Base-by-base conservation (phyloP, 2,888 invertebrate species). In the Noctua pronuba region DNA sequence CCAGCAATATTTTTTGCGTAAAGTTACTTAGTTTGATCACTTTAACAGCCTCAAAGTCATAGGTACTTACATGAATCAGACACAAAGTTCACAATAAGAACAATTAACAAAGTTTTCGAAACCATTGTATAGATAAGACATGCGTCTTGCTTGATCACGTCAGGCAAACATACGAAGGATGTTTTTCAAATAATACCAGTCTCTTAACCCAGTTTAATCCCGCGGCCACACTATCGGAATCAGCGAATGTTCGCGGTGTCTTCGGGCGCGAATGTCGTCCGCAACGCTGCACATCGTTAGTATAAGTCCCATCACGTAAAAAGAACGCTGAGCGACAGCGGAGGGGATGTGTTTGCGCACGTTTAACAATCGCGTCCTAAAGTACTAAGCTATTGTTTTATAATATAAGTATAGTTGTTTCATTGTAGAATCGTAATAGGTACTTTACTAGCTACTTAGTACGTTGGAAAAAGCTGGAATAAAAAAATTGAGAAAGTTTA, bases 1-100 rank as follows among this genome's bases (percentile, higher is more conserved):
- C n/a, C n/a, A n/a, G n/a, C n/a, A n/a, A n/a, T n/a, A n/a, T n/a
- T n/a, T n/a, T n/a, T n/a, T n/a, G n/a, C n/a, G n/a, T n/a, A n/a
- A n/a, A n/a, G n/a, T n/a, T n/a, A n/a, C n/a, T n/a, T n/a, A n/a
- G n/a, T n/a, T n/a, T n/a, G n/a, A n/a, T 41, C 11, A 6, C 5
- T 49, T 21, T 16, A 49, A 10, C 49, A 10, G 2, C 18, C 21
- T 35, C 31, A 62, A 21, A 35, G 11, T 31, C 31, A 31, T 58
- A 64, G 64, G 16, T 73, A 87, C 87, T 87, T 79, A 87, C 87
- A 64, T 75, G 88, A 67, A 71, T 78, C 62, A 16, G 52, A 69
- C 38, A 76, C 38, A 35, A 71, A 72, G 60, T 44, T 79, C 66
- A 88, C 67, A 55, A 79, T n/a, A 55, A 86, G 8, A 38, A 85